Evolutionary conservation across 2,888 invertebrate species (phyloP), one percentile per base, ranked within the genome.

Genomic region (Synergus umbraculus): DNA sequence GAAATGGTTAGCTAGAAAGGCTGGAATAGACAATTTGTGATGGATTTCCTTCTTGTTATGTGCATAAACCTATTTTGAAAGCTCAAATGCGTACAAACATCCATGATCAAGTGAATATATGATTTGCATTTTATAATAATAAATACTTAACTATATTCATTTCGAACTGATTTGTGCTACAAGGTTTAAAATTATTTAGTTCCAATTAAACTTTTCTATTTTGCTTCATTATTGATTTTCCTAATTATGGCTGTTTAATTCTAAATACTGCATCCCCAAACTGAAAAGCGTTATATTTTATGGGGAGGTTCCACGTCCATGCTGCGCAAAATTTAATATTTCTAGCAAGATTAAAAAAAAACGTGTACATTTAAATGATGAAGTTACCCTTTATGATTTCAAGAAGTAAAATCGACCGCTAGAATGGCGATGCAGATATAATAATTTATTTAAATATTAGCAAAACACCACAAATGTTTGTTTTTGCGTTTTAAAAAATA

Each of bases 21-120:
- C 69, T 13, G 49, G 46, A 69, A 69, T 69, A 49, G 69, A 69
- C 49, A 69, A 69, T 54, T 69, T 69, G 69, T 29, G 29, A 49
- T 69, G 29, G n/a, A 69, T 69, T 69, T 49, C 15, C 69, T 49
- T 69, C 15, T 15, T 43, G 66, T 10, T 65, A 9, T 18, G 22
- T 43, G 22, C 22, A 44, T 22, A 22, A 69, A 46, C 22, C 12
- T 2, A 69, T 44, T 13, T 60, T 18, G n/a, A 58, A 58, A 15
- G 18, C 10, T 3, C 8, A 58, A 10, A 46, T 10, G 12, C 46
- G 22, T 22, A 46, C 46, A 46, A 46, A 46, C 12, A 46, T 46
- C 46, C 46, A 0, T 46, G 46, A 46, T 10, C 4, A 46, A 1
- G 18, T 58, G 10, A 9, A 18, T 46, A 46, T 46, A 18, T 58